A percentile compares a stretch with the other conserved stretches of the same genome.
These are phyloP conservation scores for Zaprionus obscuricornis DNA, from an alignment of 2,888 invertebrate species.

Conservation along the genomic window DNA sequence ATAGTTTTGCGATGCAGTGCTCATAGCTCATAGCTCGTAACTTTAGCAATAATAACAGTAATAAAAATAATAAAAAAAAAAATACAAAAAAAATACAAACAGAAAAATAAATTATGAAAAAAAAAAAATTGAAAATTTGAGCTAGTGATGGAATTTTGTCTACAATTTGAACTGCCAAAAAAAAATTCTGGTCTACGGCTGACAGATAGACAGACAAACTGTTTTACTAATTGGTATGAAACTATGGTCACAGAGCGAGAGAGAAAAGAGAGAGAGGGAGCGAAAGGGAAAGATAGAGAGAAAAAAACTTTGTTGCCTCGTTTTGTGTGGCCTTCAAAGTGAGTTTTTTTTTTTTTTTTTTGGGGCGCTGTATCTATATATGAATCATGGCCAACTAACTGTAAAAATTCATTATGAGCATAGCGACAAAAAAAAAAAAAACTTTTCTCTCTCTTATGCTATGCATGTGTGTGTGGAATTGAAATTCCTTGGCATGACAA, in stretches of 20 bases:
- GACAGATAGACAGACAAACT: conserved; percentile 31
- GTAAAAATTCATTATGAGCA: conserved; percentile 63
- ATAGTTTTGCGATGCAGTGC: conserved; percentile 39
- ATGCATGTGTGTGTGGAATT: conserved; percentile 37
- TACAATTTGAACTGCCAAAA: conserved; percentile 13
- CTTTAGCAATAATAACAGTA: conserved; percentile 24
- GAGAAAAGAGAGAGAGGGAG: neutral
- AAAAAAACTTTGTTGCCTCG: conserved; percentile 40
- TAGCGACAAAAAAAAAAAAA: conserved; percentile 13
- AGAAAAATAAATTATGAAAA: too few relatives aligned
- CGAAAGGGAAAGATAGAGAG: too few relatives aligned
- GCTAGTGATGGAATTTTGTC: too few relatives aligned
- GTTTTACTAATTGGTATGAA: conserved; percentile 62
- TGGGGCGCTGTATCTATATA: conserved; percentile 44
- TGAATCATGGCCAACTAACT: conserved; percentile 71
- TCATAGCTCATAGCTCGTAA: conserved; percentile 10
- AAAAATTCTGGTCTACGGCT: conserved; percentile 4
- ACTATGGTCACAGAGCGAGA: conserved; percentile 29
- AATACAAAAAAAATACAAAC: too few relatives aligned
- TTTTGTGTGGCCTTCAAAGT: conserved; percentile 44
- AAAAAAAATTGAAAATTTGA: too few relatives aligned
- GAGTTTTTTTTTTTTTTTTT: conserved; percentile 17
- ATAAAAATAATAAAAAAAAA: conserved; percentile 48
- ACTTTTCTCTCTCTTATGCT: neutral
- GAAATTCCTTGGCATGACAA: conserved; percentile 58